These are phyloP conservation scores for Molossus alvarezi DNA, from an alignment of 2,797 vertebrate genomes.

Conservation along the genomic window DNA sequence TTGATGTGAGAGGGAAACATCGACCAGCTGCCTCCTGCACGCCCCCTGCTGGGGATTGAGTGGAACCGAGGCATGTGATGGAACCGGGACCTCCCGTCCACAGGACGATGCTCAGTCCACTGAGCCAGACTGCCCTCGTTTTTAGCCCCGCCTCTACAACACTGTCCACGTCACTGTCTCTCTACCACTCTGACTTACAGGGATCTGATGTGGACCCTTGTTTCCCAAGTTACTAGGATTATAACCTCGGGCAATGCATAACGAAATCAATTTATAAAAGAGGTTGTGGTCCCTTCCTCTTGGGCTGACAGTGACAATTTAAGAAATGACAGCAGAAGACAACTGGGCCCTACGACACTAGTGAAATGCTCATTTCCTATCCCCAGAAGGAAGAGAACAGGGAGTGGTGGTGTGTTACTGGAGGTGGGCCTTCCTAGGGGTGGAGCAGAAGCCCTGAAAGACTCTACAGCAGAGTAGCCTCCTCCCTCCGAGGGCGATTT, in stretches of 20 bases:
- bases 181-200: not conserved
- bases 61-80: too few relatives aligned
- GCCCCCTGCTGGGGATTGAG: too few relatives aligned
- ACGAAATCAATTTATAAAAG: not conserved
- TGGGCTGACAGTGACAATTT: conserved; percentile 36
- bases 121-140: too few relatives aligned
- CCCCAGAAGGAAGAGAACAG: not conserved
- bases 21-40: too few relatives aligned
- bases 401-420: not conserved
- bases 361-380: not conserved
- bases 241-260: not conserved
- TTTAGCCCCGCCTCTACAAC: not conserved
- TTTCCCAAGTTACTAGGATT: not conserved
- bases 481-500: not conserved
- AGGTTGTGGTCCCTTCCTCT: not conserved
- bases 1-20: too few relatives aligned
- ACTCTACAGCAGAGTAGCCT: rapidly evolving
- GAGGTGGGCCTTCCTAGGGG: not conserved
- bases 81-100: too few relatives aligned
- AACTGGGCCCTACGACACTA: not conserved
- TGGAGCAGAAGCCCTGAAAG: not conserved
- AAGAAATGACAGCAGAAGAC: not conserved
- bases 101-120: too few relatives aligned
- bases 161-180: not conserved
- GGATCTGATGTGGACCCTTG: not conserved